Percentiles rank a stretch among this genome's conserved stretches.
Conservation (phyloP, 2,888 invertebrate species). For the Drepanosiphum platanoidis region DNA sequence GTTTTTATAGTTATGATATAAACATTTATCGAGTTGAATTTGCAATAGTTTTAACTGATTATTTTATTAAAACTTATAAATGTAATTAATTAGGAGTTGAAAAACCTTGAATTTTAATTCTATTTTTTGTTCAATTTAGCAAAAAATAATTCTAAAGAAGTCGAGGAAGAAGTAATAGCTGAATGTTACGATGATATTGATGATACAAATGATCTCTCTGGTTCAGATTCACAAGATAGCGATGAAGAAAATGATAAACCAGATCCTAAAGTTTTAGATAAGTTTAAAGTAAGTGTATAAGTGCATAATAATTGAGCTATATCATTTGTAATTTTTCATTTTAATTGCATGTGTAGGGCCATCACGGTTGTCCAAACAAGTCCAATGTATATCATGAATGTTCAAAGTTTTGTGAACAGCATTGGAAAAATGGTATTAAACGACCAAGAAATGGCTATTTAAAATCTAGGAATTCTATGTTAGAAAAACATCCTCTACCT, state of each 20-base stretch:
- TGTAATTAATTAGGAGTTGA: neutral
- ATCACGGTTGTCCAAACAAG: slow-evolving; percentile 90
- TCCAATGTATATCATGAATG: slow-evolving; percentile 95
- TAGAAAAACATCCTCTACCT: slow-evolving; percentile 89
- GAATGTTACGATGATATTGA: slow-evolving; percentile 87
- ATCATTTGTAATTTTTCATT: neutral
- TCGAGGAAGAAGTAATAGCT: slow-evolving; percentile 90
- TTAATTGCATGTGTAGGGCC: slow-evolving; percentile 67
- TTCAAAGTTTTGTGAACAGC: slow-evolving; percentile 84
- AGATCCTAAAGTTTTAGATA: slow-evolving; percentile 63
- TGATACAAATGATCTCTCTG: slow-evolving; percentile 68
- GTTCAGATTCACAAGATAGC: slow-evolving; percentile 59
- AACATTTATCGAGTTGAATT: no score
- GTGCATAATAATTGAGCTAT: neutral
- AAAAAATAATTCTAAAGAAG: slow-evolving; percentile 65
- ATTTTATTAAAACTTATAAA: neutral
- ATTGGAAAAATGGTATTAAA: slow-evolving; percentile 81
- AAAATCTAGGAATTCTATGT: slow-evolving; percentile 78
- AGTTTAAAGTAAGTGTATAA: slow-evolving; percentile 63
- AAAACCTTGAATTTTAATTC: no score
- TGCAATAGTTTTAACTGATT: no score
- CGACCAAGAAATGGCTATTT: slow-evolving; percentile 81
- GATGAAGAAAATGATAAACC: slow-evolving; percentile 63
- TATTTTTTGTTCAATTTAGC: slow-evolving; percentile 23
- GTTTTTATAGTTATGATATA: no score